These are phyloP conservation scores for Papilio helenus DNA, from an alignment of 1,140 invertebrate species.

Conservation along the genomic window DNA sequence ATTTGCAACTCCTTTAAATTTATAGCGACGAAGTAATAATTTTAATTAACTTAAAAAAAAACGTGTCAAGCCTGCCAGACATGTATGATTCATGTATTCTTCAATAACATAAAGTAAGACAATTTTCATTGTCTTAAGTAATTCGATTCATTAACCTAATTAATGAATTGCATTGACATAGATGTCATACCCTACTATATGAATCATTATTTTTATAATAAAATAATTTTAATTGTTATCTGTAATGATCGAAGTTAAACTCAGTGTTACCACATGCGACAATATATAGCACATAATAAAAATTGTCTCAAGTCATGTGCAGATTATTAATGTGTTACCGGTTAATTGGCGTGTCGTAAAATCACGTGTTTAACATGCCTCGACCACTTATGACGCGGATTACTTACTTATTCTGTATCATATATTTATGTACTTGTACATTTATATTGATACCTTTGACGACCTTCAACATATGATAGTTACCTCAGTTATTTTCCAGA, in stretches of 20 bases:
- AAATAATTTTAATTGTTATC: not conserved
- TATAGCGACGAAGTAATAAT: not conserved
- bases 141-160: conserved; percentile 19
- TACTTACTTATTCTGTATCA: not conserved
- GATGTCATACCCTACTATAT: not conserved
- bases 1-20: not conserved
- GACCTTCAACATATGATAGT: not conserved
- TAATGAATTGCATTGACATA: conserved; percentile 13
- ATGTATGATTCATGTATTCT: not conserved
- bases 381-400: conserved; percentile 8
- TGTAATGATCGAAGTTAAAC: not conserved
- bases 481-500: conserved; percentile 1
- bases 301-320: not conserved
- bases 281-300: not conserved
- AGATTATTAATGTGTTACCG: conserved; percentile 3
- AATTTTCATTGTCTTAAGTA: not conserved
- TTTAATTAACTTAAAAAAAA: too few species aligned
- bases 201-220: not conserved
- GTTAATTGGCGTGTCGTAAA: conserved; percentile 20
- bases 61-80: not conserved
- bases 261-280: not conserved
- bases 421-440: not conserved
- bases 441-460: not conserved
- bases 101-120: not conserved
- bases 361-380: conserved; percentile 13